Evolutionary conservation across 2,888 invertebrate genomes (phyloP), one percentile per base, ranked within the genome.

Genomic region (Mechanitis mazaeus): DNA sequence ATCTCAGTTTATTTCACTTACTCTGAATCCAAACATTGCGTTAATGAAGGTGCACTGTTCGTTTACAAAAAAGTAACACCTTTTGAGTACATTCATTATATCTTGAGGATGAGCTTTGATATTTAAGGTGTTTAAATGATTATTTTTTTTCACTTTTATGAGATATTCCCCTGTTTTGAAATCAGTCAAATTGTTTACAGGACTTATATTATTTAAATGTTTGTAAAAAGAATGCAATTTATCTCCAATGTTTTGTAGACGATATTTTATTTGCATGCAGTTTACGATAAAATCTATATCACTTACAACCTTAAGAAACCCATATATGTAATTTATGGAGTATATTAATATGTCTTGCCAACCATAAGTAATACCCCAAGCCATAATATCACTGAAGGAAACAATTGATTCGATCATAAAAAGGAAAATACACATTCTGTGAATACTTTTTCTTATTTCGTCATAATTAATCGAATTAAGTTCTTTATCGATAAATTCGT

Each of bases 11-110:
- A 47, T 3, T 42, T 6, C n/a, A n/a, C 68, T 60, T 54, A 70
- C 67, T 58, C 69, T 60, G 1, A 69, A 59, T 12, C 70, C 69
- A 46, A 63, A 71, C 45, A 61, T 63, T 31, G 35, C 59, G 35
- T 71, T 70, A 28, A 70, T 47, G 57, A 61, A 69, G 6, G 65
- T 62, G 20, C 61, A 60, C 60, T 71, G 70, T 33, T 67, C 64
- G 6, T 62, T 53, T 54, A 71, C 54, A 35, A 71, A 61, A 11
- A 67, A 47, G 20, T 66, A 68, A n/a, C 59, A 68, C 59, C 66
- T 68, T 33, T 53, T 64, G 11, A 69, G 56, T 57, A 63, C 35
- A 9, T 71, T 57, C 4, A 64, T 57, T 31, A 58, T 55, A 6
- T 60, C 46, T 20, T 53, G 57, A n/a, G 6, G 47, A n/a, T 47